Evolutionary conservation across 2,888 invertebrate species (phyloP), one percentile per base, ranked within the genome.

Genomic region (Spisula subtruncata): DNA sequence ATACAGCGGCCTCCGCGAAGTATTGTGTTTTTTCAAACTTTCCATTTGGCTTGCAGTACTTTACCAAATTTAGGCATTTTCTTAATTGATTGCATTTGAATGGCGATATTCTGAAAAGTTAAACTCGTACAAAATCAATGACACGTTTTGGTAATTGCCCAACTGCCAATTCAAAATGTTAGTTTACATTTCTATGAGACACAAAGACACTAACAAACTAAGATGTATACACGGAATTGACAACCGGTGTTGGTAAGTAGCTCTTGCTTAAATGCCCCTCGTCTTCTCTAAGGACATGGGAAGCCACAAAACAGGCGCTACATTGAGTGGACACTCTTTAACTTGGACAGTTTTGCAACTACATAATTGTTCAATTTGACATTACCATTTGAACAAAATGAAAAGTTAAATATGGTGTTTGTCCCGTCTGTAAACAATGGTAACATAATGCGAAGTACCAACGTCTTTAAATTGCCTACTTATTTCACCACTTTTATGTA

Each of bases 321-420:
- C 32, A 75, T 32, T 41, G 46, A 75, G 48, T 32, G 46, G 71
- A 75, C 41, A 84, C 51, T 84, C 54, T 16, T 51, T 14, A 75
- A 35, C 18, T 84, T 85, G 10, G 85, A 83, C 83, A 83, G 83
- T 79, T 83, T 89, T 79, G 85, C 88, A 56, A 51, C 56, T 66
- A 85, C 81, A 89, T 29, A 81, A 85, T 20, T 89, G 85, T 89
- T 85, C 88, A 89, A 89, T 82, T 89, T 85, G 85, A 89, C 88
- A 82, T 89, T 85, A 66, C 82, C 51, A 88, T 51, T 83, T 80
- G 83, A 80, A 80, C 60, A 80, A 83, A 41, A 41, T 66, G 16
- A 80, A 84, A 88, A 88, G n/a, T 54, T 83, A 35, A 87, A 82
- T 54, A 41, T 75, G 54, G 56, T 83, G 83, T 83, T 83, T 87